Conservation (phyloP, 2,888 invertebrate species). For the Hipparchia semele region DNA sequence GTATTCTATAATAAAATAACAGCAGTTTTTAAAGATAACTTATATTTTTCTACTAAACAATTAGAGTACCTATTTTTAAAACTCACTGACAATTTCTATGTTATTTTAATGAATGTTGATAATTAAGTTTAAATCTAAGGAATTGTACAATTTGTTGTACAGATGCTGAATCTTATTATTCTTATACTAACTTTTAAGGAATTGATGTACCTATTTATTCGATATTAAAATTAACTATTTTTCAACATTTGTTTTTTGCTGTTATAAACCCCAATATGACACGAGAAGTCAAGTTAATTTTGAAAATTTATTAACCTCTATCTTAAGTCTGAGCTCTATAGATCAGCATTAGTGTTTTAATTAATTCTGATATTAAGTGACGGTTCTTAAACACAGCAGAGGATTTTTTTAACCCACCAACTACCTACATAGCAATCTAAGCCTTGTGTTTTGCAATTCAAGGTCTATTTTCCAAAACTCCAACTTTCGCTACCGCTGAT, state of each 20-base stretch:
- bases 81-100: slow-evolving; percentile 9
- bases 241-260: neutral
- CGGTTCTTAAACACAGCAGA: no score
- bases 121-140: slow-evolving; percentile 40
- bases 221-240: slow-evolving; percentile 43
- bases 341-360: no score
- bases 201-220: slow-evolving; percentile 71
- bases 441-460: no score
- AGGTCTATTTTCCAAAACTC: no score
- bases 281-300: no score
- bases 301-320: no score
- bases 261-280: no score
- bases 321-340: no score
- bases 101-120: neutral
- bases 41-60: slow-evolving; percentile 17
- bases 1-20: neutral
- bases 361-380: no score
- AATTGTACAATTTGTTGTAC: slow-evolving; percentile 74
- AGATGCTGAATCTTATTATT: slow-evolving; percentile 78
- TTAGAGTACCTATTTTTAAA: neutral
- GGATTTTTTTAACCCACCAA: no score
- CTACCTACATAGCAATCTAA: no score
- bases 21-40: slow-evolving; percentile 38
- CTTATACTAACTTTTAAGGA: slow-evolving; percentile 62
- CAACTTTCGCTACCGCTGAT: no score